Conservation (phyloP, 2,113 vertebrate species). For the Xiphophorus hellerii region DNA sequence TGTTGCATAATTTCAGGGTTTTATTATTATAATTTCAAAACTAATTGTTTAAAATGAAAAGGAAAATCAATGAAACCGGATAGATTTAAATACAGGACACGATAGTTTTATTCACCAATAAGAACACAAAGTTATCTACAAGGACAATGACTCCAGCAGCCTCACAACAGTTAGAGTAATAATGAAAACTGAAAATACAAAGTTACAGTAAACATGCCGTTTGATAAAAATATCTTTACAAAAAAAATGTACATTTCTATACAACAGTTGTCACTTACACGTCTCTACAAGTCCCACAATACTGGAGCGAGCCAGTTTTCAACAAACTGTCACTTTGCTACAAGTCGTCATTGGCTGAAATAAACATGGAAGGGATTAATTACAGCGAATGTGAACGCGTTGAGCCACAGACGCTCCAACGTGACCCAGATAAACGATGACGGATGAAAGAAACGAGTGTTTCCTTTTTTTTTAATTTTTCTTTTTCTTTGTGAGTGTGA, state of each 20-base stretch:
- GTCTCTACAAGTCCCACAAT: constrained; percentile 35
- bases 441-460: constrained; percentile 53
- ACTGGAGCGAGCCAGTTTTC: constrained; percentile 43
- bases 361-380: constrained; percentile 45
- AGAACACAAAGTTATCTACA: constrained; percentile 68
- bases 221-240: constrained; percentile 85
- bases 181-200: constrained; percentile 77
- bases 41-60: constrained; percentile 9
- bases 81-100: constrained; percentile 57
- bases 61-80: constrained; percentile 44
- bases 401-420: constrained; percentile 38
- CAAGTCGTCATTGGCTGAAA: constrained; percentile 28
- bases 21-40: too few species aligned
- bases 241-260: constrained; percentile 84
- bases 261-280: constrained; percentile 71
- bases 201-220: constrained; percentile 81
- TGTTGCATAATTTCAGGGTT: too few species aligned
- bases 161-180: constrained; percentile 69
- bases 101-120: constrained; percentile 59
- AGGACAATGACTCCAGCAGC: constrained; percentile 64
- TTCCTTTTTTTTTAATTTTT: not conserved
- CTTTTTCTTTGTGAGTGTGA: not conserved
- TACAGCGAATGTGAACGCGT: constrained; percentile 45
- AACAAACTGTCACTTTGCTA: constrained; percentile 45
- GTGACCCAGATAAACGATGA: constrained; percentile 54